phyloP scores from a whole-genome alignment of 2,888 invertebrate species.

The Pasiphila rectangulata region DNA sequence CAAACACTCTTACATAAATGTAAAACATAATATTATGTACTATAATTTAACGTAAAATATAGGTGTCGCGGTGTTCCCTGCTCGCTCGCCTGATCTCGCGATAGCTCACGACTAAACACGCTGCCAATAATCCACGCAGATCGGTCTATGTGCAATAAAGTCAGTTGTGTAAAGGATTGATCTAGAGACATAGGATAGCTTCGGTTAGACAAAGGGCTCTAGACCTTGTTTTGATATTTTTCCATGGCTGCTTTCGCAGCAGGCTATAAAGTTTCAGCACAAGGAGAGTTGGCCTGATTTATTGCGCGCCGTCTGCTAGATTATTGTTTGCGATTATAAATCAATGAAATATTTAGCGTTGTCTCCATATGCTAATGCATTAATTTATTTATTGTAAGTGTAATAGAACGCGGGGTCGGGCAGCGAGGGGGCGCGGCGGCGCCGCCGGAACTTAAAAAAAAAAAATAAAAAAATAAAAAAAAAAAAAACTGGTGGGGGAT shows the following conservation, averaged over 20 bases:
- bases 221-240: slow-evolving; percentile 40
- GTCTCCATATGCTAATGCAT: slow-evolving; percentile 38
- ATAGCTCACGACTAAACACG: slow-evolving; percentile 24
- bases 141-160: slow-evolving; percentile 33
- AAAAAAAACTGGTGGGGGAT: too few species aligned
- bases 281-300: slow-evolving; percentile 37
- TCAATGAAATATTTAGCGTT: slow-evolving; percentile 41
- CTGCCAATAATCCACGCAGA: slow-evolving; percentile 34
- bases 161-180: slow-evolving; percentile 46
- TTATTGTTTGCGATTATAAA: slow-evolving; percentile 41
- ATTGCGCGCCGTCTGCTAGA: slow-evolving; percentile 34
- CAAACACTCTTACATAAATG: slow-evolving; percentile 81
- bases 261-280: slow-evolving; percentile 32
- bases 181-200: slow-evolving; percentile 41
- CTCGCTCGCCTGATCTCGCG: slow-evolving; percentile 34
- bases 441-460: slow-evolving; percentile 62
- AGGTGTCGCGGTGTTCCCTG: slow-evolving; percentile 52
- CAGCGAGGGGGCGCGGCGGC: slow-evolving; percentile 39
- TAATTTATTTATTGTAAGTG: slow-evolving; percentile 51
- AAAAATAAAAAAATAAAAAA: too few species aligned
- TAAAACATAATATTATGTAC: slow-evolving; percentile 79
- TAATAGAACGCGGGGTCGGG: slow-evolving; percentile 31
- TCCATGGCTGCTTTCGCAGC: slow-evolving; percentile 13
- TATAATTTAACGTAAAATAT: slow-evolving; percentile 77
- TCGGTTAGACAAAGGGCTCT: slow-evolving; percentile 35